These are phyloP conservation scores for Sceliomorpha sp. DNA, from an alignment of 2,888 invertebrate genomes.

Conservation along the genomic window DNA sequence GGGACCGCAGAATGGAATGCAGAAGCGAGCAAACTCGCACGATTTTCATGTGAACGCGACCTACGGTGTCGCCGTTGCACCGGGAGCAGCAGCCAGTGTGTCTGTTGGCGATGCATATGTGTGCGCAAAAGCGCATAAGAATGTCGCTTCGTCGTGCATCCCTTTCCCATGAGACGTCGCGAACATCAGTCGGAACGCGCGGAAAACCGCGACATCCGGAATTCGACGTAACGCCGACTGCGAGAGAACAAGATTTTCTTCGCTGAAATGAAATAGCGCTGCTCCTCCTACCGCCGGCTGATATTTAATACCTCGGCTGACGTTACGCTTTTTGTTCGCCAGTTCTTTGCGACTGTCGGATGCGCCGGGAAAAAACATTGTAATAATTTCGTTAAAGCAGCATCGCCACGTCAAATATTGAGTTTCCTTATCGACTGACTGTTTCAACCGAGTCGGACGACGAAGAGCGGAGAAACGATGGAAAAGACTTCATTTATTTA, in stretches of 20 bases:
- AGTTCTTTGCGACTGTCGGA: no score
- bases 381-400: no score
- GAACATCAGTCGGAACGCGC: constrained; percentile 36
- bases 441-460: no score
- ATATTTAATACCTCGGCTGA: background rate
- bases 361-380: no score
- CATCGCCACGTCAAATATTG: no score
- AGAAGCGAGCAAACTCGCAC: constrained; percentile 59
- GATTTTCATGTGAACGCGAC: constrained; percentile 65
- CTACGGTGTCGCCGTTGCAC: constrained; percentile 45
- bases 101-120: constrained; percentile 38
- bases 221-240: constrained; percentile 24
- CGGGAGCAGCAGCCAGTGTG: constrained; percentile 30
- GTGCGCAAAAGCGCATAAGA: constrained; percentile 51
- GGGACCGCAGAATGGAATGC: constrained; percentile 65
- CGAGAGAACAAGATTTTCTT: constrained; percentile 36
- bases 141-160: constrained; percentile 38
- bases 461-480: no score
- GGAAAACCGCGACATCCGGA: constrained; percentile 45
- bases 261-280: background rate
- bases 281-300: constrained; percentile 2
- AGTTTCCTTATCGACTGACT: no score
- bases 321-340: no score
- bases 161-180: constrained; percentile 47
- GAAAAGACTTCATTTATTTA: no score